Evolutionary conservation across 2,797 vertebrate species (phyloP).

Genomic region (Sphaeramia orbicularis): DNA sequence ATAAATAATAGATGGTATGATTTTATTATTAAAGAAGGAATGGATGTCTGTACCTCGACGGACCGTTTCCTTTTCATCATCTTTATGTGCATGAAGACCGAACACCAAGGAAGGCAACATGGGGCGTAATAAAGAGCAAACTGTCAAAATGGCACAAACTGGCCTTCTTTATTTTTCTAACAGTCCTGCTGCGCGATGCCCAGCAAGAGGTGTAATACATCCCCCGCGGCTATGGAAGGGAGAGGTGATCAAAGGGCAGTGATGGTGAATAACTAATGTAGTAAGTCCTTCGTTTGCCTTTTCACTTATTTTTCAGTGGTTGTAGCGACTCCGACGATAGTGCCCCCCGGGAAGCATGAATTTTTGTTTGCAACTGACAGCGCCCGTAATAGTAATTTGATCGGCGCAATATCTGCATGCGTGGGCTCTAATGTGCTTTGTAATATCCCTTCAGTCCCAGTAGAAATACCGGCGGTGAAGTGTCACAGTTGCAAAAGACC

Average conservation of each 20-base stretch:
- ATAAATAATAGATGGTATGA: conserved; percentile 79
- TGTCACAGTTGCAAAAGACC: too few species aligned
- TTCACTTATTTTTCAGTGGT: not conserved
- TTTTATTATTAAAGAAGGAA: conserved; percentile 78
- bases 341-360: not conserved
- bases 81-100: conserved; percentile 34
- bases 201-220: conserved; percentile 9
- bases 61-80: conserved; percentile 48
- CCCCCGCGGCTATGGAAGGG: conserved; percentile 2
- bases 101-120: conserved; percentile 27
- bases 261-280: conserved; percentile 23
- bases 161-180: conserved; percentile 18
- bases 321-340: not conserved
- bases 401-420: conserved; percentile 11
- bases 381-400: conserved; percentile 2
- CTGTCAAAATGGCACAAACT: conserved; percentile 31
- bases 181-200: conserved; percentile 3
- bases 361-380: not conserved
- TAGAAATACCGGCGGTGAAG: not conserved
- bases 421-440: not conserved
- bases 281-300: not conserved
- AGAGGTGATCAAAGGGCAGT: conserved; percentile 24
- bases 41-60: conserved; percentile 52
- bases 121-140: conserved; percentile 25
- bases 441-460: too few species aligned